A percentile compares a stretch with the other conserved stretches of the same genome.
Conservation (phyloP, 2,888 invertebrate genomes). For the Drosophila suboccidentalis region DNA sequence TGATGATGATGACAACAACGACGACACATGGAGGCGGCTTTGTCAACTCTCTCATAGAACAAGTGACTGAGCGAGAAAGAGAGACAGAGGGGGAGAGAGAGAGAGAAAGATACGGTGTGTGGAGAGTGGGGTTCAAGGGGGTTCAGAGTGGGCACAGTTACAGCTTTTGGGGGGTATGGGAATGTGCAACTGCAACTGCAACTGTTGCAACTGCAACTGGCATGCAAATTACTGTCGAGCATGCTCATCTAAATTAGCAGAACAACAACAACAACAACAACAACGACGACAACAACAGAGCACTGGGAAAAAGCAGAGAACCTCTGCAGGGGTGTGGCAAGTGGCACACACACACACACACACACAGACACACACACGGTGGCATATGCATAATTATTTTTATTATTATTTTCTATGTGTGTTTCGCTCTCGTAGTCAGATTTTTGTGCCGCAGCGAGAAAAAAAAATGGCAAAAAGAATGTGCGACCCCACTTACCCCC, state of each 20-base stretch:
- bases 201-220: conserved; percentile 70
- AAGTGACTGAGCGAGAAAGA: conserved; percentile 26
- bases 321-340: conserved; percentile 15
- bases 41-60: conserved; percentile 67
- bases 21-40: conserved; percentile 76
- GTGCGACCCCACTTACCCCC: background rate
- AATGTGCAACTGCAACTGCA: conserved; percentile 34
- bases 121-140: conserved; percentile 10
- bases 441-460: conserved; percentile 20
- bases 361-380: conserved; percentile 36
- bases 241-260: conserved; percentile 78
- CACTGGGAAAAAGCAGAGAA: background rate
- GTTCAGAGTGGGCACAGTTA: conserved; percentile 7
- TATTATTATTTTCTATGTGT: conserved; percentile 76
- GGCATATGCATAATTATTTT: conserved; percentile 80
- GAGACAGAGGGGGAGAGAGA: background rate
- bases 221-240: conserved; percentile 79
- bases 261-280: conserved; percentile 28
- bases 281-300: background rate
- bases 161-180: conserved; percentile 3
- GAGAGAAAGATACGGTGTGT: background rate
- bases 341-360: background rate
- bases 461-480: conserved; percentile 5
- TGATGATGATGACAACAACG: conserved; percentile 46
- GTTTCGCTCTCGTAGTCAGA: conserved; percentile 46